Base-by-base conservation (phyloP, 1,140 invertebrate species). In the Lepidurus packardi region DNA sequence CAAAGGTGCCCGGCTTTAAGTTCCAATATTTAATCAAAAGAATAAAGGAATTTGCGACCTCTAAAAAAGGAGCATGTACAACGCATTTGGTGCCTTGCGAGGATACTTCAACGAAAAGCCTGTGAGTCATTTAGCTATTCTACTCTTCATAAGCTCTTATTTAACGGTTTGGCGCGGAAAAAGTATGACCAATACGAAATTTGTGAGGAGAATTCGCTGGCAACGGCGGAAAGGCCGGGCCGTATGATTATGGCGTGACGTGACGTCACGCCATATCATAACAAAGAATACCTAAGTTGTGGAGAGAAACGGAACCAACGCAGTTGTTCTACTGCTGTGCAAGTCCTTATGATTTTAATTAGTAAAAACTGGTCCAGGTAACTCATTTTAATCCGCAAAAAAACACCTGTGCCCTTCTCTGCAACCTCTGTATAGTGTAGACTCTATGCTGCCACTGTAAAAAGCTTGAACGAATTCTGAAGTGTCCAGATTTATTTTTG, bases 261-360 rank as follows among this genome's bases (percentile, higher is more conserved):
- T 65, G 53, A 65, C 53, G 53, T 65, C 53, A 65, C 21, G n/a
- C 34, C 34, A 34, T 65, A 65, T 21, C 53, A 65, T 65, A 65
- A 65, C 53, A 65, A 16, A 65, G 53, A 34, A 34, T 7, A n/a
- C 53, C 53, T 25, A n/a, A 13, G 53, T 65, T 65, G 34, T 11
- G 1, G 8, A n/a, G 16, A 7, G 16, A 65, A 65, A 65, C 53
- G 21, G 16, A n/a, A n/a, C 16, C 53, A 11, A n/a, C 53, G 16
- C n/a, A 65, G 8, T 65, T 65, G 13, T 65, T 65, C 53, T n/a
- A 16, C 1, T 13, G 6, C 53, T 65, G 53, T 9, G 53, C 53
- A 65, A 65, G 53, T 65, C 53, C 53, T 65, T 65, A 65, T 65
- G 53, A n/a, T 13, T 65, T 1, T 65, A n/a, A 9, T 65, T 21